phyloP scores from a whole-genome alignment of 2,888 invertebrate species.

The Synergus gifuensis region DNA sequence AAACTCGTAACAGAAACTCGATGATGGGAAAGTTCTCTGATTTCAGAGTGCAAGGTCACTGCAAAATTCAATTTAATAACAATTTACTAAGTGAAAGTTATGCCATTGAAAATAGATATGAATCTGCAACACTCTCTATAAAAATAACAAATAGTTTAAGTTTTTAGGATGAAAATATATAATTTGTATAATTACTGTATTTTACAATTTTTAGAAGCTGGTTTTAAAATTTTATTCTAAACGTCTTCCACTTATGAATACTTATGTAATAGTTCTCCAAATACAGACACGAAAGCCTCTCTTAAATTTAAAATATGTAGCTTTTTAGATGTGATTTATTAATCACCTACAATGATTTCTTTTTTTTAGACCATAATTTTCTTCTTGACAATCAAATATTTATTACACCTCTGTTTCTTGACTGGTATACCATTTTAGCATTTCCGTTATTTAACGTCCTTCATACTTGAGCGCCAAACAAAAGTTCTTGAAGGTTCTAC shows the following conservation, averaged over 20 bases:
- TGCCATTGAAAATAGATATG: neutral
- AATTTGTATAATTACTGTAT: too few relatives aligned
- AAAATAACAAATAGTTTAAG: neutral
- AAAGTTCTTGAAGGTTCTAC: constrained; percentile 20
- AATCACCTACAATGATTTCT: constrained; percentile 14
- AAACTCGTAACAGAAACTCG: constrained; percentile 29
- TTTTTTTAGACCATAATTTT: neutral
- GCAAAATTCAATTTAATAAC: constrained; percentile 4
- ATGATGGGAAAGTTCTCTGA: constrained; percentile 7
- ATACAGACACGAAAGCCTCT: neutral
- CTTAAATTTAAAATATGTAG: neutral
- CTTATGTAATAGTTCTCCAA: neutral
- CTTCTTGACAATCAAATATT: neutral
- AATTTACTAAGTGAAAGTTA: constrained; percentile 8
- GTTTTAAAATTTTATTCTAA: neutral
- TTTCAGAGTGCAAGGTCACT: constrained; percentile 20
- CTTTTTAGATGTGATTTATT: constrained; percentile 18
- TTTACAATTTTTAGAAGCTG: too few relatives aligned
- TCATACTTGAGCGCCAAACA: constrained; percentile 15
- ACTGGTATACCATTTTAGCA: neutral
- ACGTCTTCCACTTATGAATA: neutral
- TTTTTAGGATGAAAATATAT: too few relatives aligned
- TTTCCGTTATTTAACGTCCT: constrained; percentile 11
- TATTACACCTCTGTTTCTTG: neutral
- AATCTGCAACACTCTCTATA: neutral